Base-by-base conservation (phyloP, 2,888 invertebrate genomes). In the Drosophila prolongata region DNA sequence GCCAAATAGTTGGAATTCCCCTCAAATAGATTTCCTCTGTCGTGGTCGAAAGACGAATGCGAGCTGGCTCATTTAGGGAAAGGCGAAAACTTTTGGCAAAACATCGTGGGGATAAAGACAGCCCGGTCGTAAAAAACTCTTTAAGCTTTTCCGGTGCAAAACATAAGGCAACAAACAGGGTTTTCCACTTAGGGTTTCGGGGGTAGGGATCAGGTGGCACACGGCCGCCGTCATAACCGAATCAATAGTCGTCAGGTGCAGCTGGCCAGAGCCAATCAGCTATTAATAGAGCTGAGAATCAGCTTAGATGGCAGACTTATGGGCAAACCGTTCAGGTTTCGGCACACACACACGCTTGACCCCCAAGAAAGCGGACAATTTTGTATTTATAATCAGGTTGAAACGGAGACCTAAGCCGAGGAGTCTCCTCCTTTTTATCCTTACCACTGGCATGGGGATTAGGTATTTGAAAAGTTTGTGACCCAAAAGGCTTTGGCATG, bases 391-490 rank as follows among this genome's bases (percentile, higher is more conserved):
- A 71, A 71, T 71, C 71, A 56, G 56, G 42, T 52, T 47, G 66
- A 49, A 67, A 49, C 40, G 53, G 67, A 67, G 54, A 42, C 46
- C 67, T 43, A 47, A 47, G 73, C 47, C 68, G 30, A 9, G 30
- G 30, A 30, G 30, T 55, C 38, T 49, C 38, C 72, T 61, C 69
- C 73, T 66, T 66, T 72, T 2, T 8, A 1, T 2, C 6, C 53
- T 24, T 27, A 24, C 72, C 66, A 61, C 74, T 77, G 78, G 75
- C 71, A 83, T 69, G 86, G 71, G 83, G 78, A 79, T 79, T 82
- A 80, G 77, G 77, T 84, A 79, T 84, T 79, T 86, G 74, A 80
- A 88, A 88, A 84, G 82, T 89, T 89, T 87, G 70, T 86, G 84
- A 86, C 89, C 88, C 89, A 87, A 86, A 88, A 80, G 88, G 88